These are phyloP conservation scores for Megathymus violae DNA, from an alignment of 1,140 invertebrate genomes.

Conservation along the genomic window DNA sequence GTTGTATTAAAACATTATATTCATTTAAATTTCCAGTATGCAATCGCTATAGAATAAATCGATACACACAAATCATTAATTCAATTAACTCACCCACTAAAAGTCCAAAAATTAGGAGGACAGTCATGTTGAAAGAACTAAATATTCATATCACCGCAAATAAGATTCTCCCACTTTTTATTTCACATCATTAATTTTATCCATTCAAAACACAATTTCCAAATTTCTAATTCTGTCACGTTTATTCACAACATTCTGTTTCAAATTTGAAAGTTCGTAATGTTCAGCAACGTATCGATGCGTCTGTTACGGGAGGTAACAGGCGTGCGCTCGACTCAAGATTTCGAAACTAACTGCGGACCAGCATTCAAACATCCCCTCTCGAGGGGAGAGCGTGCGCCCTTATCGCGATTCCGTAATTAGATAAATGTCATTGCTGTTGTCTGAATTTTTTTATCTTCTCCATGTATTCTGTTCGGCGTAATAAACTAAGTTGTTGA, in stretches of 20 bases:
- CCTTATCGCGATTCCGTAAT: conserved; percentile 78
- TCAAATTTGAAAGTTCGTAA: conserved; percentile 35
- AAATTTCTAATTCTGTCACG: conserved; percentile 18
- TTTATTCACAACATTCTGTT: conserved; percentile 35
- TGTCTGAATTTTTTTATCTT: conserved; percentile 64
- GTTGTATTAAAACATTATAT: too few relatives aligned
- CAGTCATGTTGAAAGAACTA: conserved; percentile 63
- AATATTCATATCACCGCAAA: conserved; percentile 52
- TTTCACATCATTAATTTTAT: conserved; percentile 54
- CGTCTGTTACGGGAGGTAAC: not conserved
- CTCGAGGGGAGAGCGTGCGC: conserved; percentile 45
- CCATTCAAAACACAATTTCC: conserved; percentile 2
- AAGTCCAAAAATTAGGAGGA: conserved; percentile 73
- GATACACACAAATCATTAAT: conserved; percentile 12
- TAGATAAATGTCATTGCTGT: conserved; percentile 80
- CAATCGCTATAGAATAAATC: too few relatives aligned
- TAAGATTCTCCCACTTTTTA: conserved; percentile 49
- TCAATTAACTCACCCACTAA: conserved; percentile 67
- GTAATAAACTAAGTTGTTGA: conserved; percentile 54
- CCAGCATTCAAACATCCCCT: conserved; percentile 47
- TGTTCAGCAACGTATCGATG: conserved; percentile 15
- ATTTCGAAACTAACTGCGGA: conserved; percentile 54
- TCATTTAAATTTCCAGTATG: too few relatives aligned
- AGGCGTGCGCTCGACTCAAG: conserved; percentile 15
- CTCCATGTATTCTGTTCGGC: conserved; percentile 47